These are phyloP conservation scores for Amorpha juglandis DNA, from an alignment of 2,888 invertebrate species.

Conservation along the genomic window DNA sequence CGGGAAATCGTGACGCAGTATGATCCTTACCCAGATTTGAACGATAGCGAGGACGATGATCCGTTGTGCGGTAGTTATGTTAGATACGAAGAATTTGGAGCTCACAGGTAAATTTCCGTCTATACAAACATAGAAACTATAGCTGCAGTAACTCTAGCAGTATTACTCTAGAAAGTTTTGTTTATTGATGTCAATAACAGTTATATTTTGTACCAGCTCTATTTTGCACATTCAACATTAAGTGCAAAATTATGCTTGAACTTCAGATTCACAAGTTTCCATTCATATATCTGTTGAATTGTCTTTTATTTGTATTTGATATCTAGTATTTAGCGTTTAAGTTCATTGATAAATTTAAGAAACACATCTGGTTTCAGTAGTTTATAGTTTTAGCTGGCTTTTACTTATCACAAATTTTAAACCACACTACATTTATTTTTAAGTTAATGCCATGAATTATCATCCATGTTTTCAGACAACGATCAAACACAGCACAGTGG, in stretches of 20 bases:
- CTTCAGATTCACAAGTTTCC: too few relatives aligned
- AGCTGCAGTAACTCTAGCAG: neutral
- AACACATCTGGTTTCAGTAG: too few relatives aligned
- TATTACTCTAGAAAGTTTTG: slow-evolving; percentile 1
- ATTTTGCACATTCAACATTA: too few relatives aligned
- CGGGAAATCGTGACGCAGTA: slow-evolving; percentile 79
- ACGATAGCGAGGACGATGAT: slow-evolving; percentile 92
- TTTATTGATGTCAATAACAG: neutral
- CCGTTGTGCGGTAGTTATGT: slow-evolving; percentile 87
- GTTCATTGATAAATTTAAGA: too few relatives aligned
- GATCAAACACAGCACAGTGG: slow-evolving; percentile 95
- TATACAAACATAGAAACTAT: neutral
- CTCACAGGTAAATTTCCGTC: slow-evolving; percentile 68
- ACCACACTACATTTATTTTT: too few relatives aligned
- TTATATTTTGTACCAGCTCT: too few relatives aligned
- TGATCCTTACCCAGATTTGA: slow-evolving; percentile 90
- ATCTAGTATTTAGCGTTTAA: too few relatives aligned
- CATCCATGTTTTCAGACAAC: slow-evolving; percentile 63
- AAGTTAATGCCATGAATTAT: neutral
- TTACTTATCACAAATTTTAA: too few relatives aligned
- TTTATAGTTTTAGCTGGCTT: too few relatives aligned
- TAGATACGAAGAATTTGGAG: slow-evolving; percentile 87
- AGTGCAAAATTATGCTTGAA: too few relatives aligned
- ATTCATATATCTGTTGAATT: too few relatives aligned
- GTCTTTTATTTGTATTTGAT: too few relatives aligned